phyloP scores from a whole-genome alignment of 92 coral and sea anemone species.

The Zoanthus gigantus region DNA sequence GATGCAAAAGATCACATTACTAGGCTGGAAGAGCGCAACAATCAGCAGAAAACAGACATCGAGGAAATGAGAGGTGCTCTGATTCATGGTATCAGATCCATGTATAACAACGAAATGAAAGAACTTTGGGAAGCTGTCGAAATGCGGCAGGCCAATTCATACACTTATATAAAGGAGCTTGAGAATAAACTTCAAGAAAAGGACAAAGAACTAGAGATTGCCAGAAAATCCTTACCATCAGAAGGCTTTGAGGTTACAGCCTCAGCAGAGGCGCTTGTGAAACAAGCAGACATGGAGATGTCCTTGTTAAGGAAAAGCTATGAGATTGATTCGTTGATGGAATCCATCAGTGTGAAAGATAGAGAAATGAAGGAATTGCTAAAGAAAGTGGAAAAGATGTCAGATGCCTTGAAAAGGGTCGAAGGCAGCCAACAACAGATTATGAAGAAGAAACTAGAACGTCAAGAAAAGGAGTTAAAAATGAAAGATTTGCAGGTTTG shows the following conservation, averaged over 20 bases:
- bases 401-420: background rate
- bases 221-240: background rate
- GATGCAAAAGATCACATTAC: slow-evolving; percentile 7
- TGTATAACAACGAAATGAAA: slow-evolving; percentile 12
- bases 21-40: background rate
- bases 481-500: background rate
- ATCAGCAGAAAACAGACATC: slow-evolving; percentile 11
- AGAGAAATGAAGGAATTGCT: slow-evolving; percentile 18
- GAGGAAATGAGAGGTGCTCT: slow-evolving; percentile 19
- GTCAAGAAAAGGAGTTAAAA: background rate
- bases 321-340: slow-evolving; percentile 10
- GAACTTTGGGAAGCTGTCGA: slow-evolving; percentile 14
- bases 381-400: background rate
- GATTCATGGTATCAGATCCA: slow-evolving; percentile 8
- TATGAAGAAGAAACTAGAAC: slow-evolving; percentile 8
- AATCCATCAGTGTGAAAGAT: background rate
- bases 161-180: slow-evolving; percentile 18
- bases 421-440: background rate
- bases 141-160: slow-evolving; percentile 20
- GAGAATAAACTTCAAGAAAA: slow-evolving; percentile 1
- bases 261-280: slow-evolving; percentile 2
- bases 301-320: slow-evolving; percentile 4
- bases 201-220: background rate
- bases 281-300: slow-evolving; percentile 10
- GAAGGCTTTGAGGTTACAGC: background rate